A percentile compares a stretch with the other conserved stretches of the same genome.
phyloP scores from a whole-genome alignment of 92 coral and sea anemone genomes.

The Ricordea florida region DNA sequence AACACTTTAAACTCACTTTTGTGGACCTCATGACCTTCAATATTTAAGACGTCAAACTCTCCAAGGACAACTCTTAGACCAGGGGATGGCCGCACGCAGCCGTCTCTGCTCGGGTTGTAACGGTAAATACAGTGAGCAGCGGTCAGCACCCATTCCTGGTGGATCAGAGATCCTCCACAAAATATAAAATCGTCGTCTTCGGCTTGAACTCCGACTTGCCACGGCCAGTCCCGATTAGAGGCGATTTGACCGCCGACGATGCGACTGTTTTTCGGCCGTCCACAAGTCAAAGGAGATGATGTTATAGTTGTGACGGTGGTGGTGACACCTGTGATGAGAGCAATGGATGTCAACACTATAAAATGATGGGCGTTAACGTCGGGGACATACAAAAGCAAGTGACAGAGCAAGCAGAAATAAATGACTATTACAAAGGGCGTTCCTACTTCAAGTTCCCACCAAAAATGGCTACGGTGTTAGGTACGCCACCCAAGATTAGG shows the following conservation, averaged over 20 bases:
- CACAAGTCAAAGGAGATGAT: too few relatives aligned
- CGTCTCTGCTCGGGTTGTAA: constrained; percentile 63
- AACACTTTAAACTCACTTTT: constrained; percentile 45
- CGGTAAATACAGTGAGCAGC: constrained; percentile 86
- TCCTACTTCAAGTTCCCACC: too few relatives aligned
- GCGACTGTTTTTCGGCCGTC: constrained; percentile 40
- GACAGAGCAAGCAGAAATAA: too few relatives aligned
- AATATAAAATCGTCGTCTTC: constrained; percentile 43
- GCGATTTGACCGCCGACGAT: constrained; percentile 81
- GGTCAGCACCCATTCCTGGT: constrained; percentile 86
- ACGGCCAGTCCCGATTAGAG: constrained; percentile 82
- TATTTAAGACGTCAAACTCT: constrained; percentile 74
- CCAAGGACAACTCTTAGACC: constrained; percentile 70
- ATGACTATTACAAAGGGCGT: too few relatives aligned
- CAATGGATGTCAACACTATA: too few relatives aligned
- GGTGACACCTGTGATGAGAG: too few relatives aligned
- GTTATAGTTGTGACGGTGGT: too few relatives aligned
- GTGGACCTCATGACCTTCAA: constrained; percentile 78
- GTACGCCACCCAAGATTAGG: too few relatives aligned
- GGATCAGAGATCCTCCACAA: constrained; percentile 83
- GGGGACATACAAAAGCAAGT: too few relatives aligned
- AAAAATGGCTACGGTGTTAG: too few relatives aligned
- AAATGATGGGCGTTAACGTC: too few relatives aligned
- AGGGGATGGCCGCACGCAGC: constrained; percentile 74
- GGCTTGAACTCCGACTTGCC: constrained; percentile 87